Percentiles rank a stretch among this genome's conserved stretches.
These are phyloP conservation scores for Pandemis corylana DNA, from an alignment of 2,888 invertebrate species.

Conservation along the genomic window DNA sequence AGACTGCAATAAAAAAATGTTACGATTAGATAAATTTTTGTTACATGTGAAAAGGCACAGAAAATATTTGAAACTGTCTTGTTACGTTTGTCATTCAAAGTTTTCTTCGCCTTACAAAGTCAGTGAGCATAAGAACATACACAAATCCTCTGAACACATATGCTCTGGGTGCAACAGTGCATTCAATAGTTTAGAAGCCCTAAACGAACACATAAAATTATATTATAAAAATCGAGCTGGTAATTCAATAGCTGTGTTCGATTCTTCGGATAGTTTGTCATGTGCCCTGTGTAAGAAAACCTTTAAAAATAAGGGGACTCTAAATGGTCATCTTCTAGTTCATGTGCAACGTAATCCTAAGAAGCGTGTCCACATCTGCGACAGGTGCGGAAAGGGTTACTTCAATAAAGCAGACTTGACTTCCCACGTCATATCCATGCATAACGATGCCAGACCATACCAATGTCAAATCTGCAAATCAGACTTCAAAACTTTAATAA, in stretches of 20 bases:
- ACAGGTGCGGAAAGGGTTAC: constrained; percentile 69
- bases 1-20: constrained; percentile 80
- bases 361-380: constrained; percentile 66
- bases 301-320: constrained; percentile 58
- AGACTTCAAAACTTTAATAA: constrained; percentile 59
- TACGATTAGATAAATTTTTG: constrained; percentile 61
- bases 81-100: constrained; percentile 61
- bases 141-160: constrained; percentile 52
- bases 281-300: constrained; percentile 67
- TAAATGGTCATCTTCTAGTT: constrained; percentile 81
- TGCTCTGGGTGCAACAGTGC: constrained; percentile 66
- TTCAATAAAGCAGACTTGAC: constrained; percentile 59
- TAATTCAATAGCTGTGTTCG: constrained; percentile 48
- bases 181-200: constrained; percentile 56
- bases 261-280: constrained; percentile 53
- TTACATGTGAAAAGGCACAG: constrained; percentile 86
- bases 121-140: constrained; percentile 52
- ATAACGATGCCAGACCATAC: constrained; percentile 63
- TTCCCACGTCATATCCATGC: constrained; percentile 58
- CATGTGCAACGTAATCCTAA: constrained; percentile 73
- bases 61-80: constrained; percentile 81
- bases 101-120: constrained; percentile 54
- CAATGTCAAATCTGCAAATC: constrained; percentile 71
- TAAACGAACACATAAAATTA: constrained; percentile 55
- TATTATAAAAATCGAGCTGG: constrained; percentile 56